These are phyloP conservation scores for Triplophysa dalaica DNA, from an alignment of 2,113 vertebrate species.

Conservation along the genomic window DNA sequence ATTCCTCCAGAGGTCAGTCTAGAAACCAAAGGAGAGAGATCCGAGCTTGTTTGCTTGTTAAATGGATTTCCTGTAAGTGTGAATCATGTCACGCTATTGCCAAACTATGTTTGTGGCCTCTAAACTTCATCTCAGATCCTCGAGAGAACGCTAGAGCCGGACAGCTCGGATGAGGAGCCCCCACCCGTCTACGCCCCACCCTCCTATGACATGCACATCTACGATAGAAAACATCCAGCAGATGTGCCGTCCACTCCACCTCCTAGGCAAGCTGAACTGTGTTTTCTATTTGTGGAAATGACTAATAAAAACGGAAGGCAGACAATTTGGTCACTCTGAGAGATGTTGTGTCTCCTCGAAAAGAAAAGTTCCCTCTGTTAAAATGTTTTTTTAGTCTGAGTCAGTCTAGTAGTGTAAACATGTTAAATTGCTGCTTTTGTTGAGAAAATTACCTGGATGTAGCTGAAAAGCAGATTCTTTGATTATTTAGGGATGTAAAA, in stretches of 20 bases:
- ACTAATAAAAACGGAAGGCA: neutral
- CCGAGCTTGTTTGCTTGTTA: no score
- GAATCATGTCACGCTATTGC: neutral
- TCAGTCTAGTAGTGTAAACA: neutral
- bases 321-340: neutral
- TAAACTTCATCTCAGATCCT: slow-evolving; percentile 75
- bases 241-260: slow-evolving; percentile 78
- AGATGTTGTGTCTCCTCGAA: neutral
- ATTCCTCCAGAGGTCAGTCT: slow-evolving; percentile 88
- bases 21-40: slow-evolving; percentile 59
- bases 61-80: no score
- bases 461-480: neutral
- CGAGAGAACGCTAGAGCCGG: slow-evolving; percentile 91
- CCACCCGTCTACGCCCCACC: slow-evolving; percentile 93
- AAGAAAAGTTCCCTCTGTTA: neutral
- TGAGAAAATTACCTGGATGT: neutral
- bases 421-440: no score
- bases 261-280: slow-evolving; percentile 74
- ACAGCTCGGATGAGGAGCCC: slow-evolving; percentile 94
- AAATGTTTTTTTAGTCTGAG: neutral
- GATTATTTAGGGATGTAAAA: neutral
- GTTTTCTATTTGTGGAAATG: neutral
- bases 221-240: slow-evolving; percentile 78
- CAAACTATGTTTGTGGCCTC: neutral
- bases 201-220: slow-evolving; percentile 84